A percentile compares a stretch with the other conserved stretches of the same genome.
These are phyloP conservation scores for Drosophila punjabiensis DNA, from an alignment of 1,140 invertebrate genomes.

Conservation along the genomic window DNA sequence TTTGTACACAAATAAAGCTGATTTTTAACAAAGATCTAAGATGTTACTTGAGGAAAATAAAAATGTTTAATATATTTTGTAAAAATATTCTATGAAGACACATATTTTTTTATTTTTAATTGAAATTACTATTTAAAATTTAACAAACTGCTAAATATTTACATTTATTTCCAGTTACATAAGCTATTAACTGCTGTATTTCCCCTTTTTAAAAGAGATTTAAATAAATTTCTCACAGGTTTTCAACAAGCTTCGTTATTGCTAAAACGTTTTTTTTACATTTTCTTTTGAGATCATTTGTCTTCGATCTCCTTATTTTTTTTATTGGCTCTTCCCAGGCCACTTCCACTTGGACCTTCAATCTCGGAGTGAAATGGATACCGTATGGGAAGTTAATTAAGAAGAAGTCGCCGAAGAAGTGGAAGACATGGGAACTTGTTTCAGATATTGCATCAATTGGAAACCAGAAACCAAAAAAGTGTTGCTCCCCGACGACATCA, in stretches of 20 bases:
- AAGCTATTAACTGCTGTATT: background rate
- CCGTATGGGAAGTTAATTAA: conserved; percentile 81
- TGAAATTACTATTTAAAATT: background rate
- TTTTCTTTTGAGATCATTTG: conserved; percentile 29
- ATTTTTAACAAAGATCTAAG: background rate
- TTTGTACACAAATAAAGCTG: background rate
- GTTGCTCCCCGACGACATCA: conserved; percentile 45
- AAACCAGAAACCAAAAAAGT: conserved; percentile 71
- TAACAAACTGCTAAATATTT: background rate
- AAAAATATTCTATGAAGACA: background rate
- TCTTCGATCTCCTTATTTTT: conserved; percentile 9
- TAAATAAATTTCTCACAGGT: conserved; percentile 9
- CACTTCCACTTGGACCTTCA: conserved; percentile 39
- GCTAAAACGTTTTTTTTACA: conserved; percentile 20
- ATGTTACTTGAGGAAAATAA: too few relatives aligned
- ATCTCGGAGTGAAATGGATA: conserved; percentile 74
- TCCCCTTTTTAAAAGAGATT: background rate
- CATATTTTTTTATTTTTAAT: background rate
- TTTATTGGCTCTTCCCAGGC: conserved; percentile 36
- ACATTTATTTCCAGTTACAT: background rate
- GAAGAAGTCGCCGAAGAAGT: conserved; percentile 43
- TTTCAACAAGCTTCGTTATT: conserved; percentile 11
- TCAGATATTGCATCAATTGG: conserved; percentile 48
- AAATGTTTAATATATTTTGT: background rate
- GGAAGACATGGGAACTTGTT: conserved; percentile 57